Percentiles rank a stretch among this genome's conserved stretches.
Conservation (phyloP, 2,113 vertebrate genomes). For the Paraplagusia blochii region DNA sequence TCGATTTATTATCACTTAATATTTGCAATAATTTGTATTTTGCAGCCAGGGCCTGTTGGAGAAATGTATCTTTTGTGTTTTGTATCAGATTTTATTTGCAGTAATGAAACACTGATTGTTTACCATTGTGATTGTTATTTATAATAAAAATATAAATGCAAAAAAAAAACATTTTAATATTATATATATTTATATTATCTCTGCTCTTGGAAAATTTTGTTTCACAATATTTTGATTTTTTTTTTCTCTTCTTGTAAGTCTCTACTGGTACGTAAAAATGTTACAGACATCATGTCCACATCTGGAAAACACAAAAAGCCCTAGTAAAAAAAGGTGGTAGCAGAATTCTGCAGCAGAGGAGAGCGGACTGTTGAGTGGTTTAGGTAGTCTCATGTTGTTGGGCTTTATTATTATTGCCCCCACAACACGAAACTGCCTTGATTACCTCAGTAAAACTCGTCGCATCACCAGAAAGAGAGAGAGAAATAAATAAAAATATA, state of each 20-base stretch:
- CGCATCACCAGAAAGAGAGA: slow-evolving; percentile 60
- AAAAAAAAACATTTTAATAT: not conserved
- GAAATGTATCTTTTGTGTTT: too few species aligned
- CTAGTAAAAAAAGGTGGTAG: not conserved
- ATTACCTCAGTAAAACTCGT: slow-evolving; percentile 95
- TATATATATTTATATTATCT: not conserved
- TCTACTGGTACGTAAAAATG: slow-evolving; percentile 7
- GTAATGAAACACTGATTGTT: not conserved
- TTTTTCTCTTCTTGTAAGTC: not conserved
- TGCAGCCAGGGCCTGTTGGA: too few species aligned
- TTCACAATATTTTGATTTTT: not conserved
- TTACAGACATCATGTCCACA: not conserved
- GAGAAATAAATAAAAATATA: slow-evolving; percentile 35
- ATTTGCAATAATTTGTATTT: too few species aligned
- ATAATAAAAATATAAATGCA: not conserved
- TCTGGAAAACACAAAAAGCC: not conserved
- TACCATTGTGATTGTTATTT: not conserved
- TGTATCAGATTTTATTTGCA: slow-evolving; percentile 8
- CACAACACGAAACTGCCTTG: slow-evolving; percentile 97
- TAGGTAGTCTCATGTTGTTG: slow-evolving; percentile 99
- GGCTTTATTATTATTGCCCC: slow-evolving; percentile 86
- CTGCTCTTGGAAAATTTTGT: too few species aligned
- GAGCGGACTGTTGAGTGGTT: slow-evolving; percentile 89
- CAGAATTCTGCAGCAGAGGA: slow-evolving; percentile 28
- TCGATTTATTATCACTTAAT: not conserved